Conservation (phyloP, 2,113 vertebrate genomes). For the Petromus typicus region DNA sequence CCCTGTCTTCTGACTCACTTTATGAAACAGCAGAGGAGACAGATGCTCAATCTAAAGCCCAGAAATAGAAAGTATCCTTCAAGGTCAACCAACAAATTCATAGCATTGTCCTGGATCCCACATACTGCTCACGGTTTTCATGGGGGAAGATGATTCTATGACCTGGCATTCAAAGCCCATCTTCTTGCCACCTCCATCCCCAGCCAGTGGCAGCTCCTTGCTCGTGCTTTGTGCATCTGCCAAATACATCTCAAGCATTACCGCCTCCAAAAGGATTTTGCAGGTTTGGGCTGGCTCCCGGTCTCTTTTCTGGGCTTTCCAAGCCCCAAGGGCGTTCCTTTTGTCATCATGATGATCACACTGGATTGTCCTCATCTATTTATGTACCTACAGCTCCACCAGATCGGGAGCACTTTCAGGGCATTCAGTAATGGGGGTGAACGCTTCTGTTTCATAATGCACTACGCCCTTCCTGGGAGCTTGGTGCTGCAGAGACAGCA, state of each 20-base stretch:
- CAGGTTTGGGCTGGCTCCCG: background rate
- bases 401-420: background rate
- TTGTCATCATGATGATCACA: background rate
- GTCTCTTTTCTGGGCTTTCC: background rate
- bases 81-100: background rate
- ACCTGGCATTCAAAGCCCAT: background rate
- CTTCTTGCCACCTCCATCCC: background rate
- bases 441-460: slow-evolving; percentile 2
- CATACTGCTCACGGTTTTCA: background rate
- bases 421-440: too few relatives aligned
- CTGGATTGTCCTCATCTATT: background rate
- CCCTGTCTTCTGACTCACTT: background rate
- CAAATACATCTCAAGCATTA: background rate
- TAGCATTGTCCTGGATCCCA: background rate
- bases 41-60: background rate
- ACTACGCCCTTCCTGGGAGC: background rate
- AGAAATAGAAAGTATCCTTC: background rate
- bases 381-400: background rate
- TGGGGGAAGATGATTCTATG: background rate
- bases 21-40: background rate
- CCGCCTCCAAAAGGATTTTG: background rate
- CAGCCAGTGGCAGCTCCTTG: background rate
- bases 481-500: background rate
- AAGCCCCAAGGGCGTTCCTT: background rate
- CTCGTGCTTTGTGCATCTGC: background rate